These are phyloP conservation scores for Gavialis gangeticus DNA, from an alignment of 2,113 vertebrate species.

Conservation along the genomic window DNA sequence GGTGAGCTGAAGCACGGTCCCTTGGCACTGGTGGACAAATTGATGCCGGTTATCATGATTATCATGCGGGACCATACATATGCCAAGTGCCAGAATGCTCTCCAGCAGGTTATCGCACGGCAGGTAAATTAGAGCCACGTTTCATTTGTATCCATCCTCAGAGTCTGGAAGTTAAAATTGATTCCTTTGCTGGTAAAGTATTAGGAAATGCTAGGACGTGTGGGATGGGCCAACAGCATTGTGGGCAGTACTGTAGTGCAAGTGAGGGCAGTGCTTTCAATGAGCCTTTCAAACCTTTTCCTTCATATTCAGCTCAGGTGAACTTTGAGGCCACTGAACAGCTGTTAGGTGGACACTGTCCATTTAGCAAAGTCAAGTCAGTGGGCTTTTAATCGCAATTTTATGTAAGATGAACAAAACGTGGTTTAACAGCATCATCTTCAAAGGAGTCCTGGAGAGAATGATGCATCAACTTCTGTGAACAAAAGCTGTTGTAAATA, in stretches of 20 bases:
- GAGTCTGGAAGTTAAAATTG: rapidly evolving
- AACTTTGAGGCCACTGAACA: neutral
- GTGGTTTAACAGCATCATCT: no score
- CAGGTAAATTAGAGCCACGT: slow-evolving; percentile 80
- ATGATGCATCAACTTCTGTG: neutral
- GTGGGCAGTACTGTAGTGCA: rapidly evolving
- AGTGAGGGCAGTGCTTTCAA: rapidly evolving
- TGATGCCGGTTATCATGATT: slow-evolving; percentile 99
- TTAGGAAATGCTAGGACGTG: neutral
- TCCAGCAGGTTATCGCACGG: slow-evolving; percentile 95
- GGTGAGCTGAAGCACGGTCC: slow-evolving; percentile 97
- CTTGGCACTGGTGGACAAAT: slow-evolving; percentile 93
- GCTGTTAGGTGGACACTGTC: neutral
- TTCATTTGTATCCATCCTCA: neutral
- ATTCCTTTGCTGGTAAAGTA: neutral
- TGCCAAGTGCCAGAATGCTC: slow-evolving; percentile 95
- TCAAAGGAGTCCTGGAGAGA: neutral
- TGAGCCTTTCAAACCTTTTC: neutral
- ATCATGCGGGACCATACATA: slow-evolving; percentile 98
- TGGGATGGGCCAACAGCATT: neutral
- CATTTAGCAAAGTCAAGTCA: rapidly evolving
- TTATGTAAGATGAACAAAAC: neutral
- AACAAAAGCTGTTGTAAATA: neutral
- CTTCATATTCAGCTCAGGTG: neutral
- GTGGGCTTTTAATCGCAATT: neutral